phyloP scores from a whole-genome alignment of 37 sponge, comb jelly and placozoan species.

The Agelas oroides region DNA sequence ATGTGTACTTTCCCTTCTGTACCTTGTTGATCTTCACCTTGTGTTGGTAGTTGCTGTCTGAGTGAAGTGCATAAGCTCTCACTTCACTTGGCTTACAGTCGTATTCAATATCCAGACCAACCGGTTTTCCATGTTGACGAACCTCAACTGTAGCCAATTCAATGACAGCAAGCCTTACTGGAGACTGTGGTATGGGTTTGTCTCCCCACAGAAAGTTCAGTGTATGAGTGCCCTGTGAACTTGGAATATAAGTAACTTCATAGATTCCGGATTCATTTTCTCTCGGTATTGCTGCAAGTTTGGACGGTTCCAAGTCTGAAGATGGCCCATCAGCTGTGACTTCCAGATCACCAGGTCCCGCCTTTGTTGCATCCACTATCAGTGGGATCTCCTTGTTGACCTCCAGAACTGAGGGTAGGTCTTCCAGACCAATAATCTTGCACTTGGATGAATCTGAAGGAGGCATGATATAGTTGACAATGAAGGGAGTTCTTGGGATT shows the following conservation, averaged over 20 bases:
- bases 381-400: constrained; percentile 59
- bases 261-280: constrained; percentile 45
- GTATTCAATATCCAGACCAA: constrained; percentile 22
- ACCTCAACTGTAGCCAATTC: not conserved
- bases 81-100: constrained; percentile 54
- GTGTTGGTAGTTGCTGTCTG: constrained; percentile 15
- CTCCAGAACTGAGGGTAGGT: not conserved
- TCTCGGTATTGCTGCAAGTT: constrained; percentile 35
- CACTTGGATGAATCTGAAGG: constrained; percentile 56
- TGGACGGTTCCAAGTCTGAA: constrained; percentile 16
- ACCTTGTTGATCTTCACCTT: constrained; percentile 72
- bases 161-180: constrained; percentile 34
- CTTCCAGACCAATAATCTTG: constrained; percentile 25
- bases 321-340: constrained; percentile 51
- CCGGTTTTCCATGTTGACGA: constrained; percentile 52
- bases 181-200: constrained; percentile 11
- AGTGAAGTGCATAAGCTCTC: constrained; percentile 39
- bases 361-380: constrained; percentile 58
- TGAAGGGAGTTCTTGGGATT: constrained; percentile 58
- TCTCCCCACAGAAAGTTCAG: constrained; percentile 45
- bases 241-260: constrained; percentile 13
- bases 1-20: constrained; percentile 42
- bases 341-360: constrained; percentile 77
- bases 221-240: constrained; percentile 30
- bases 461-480: constrained; percentile 52